phyloP scores from a whole-genome alignment of 1,140 invertebrate genomes.

The Drosophila nigromelanica region DNA sequence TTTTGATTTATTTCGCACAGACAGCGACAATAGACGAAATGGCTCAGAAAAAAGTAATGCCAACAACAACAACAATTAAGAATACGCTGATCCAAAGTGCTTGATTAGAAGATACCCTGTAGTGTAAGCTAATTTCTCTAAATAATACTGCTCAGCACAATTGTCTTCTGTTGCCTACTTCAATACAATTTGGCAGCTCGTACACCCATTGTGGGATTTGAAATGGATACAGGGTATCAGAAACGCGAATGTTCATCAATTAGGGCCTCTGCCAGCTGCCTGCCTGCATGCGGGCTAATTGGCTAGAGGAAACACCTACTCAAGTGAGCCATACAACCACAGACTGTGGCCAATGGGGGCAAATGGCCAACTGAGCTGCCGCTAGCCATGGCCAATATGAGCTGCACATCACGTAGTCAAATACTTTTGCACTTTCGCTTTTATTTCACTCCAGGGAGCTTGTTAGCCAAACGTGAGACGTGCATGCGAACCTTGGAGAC shows the following conservation, averaged over 20 bases:
- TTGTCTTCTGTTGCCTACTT: not conserved
- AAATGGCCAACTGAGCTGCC: constrained; percentile 9
- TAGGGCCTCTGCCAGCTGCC: not conserved
- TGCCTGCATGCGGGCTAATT: constrained; percentile 51
- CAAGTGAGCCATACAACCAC: constrained; percentile 29
- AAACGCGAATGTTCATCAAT: constrained; percentile 10
- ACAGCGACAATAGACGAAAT: constrained; percentile 76
- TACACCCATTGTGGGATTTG: not conserved
- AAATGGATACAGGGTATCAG: constrained; percentile 1
- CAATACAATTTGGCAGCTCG: not conserved
- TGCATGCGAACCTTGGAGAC: constrained; percentile 31
- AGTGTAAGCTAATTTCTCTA: too few species aligned
- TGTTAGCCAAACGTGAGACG: constrained; percentile 75
- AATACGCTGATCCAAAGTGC: too few species aligned
- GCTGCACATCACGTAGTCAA: constrained; percentile 66
- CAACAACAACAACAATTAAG: not conserved
- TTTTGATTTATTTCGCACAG: constrained; percentile 73
- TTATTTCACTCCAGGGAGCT: constrained; percentile 80
- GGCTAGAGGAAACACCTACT: constrained; percentile 40
- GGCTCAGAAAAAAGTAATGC: constrained; percentile 36
- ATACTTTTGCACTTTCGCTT: constrained; percentile 71
- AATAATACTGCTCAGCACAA: too few species aligned
- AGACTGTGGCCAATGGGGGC: constrained; percentile 7
- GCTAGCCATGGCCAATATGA: constrained; percentile 16
- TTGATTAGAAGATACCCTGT: not conserved